Conservation (phyloP, 2,797 vertebrate genomes). For the Diplodus puntazzo region DNA sequence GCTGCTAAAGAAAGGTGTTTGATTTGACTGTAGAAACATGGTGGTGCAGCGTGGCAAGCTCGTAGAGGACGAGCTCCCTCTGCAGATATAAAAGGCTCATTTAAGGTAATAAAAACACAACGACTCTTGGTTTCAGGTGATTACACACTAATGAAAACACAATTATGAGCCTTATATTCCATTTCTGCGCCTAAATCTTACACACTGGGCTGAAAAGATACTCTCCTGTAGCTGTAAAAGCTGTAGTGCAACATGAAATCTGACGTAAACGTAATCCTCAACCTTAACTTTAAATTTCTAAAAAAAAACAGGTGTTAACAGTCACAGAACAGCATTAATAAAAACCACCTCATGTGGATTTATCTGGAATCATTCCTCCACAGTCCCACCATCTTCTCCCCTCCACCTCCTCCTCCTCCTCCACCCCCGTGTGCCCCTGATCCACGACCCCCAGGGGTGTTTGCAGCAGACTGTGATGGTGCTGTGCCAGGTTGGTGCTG, state of each 20-base stretch:
- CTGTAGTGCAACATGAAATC: background rate
- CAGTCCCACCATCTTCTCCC: conserved; percentile 4
- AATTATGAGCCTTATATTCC: too few species aligned
- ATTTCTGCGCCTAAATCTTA: too few species aligned
- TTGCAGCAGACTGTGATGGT: conserved; percentile 70
- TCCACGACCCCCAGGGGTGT: conserved; percentile 71
- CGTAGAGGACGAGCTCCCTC: too few species aligned
- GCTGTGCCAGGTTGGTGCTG: conserved; percentile 83
- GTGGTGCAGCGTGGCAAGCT: too few species aligned
- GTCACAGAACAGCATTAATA: background rate
- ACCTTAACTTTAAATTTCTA: background rate
- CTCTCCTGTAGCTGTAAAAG: background rate
- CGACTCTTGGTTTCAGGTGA: too few species aligned
- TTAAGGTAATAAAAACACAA: too few species aligned
- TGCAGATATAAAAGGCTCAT: too few species aligned
- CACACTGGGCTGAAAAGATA: too few species aligned
- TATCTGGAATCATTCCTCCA: conserved; percentile 10
- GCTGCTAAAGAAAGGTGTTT: too few species aligned
- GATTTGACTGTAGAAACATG: too few species aligned
- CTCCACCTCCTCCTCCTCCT: too few species aligned
- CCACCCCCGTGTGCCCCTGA: conserved; percentile 26
- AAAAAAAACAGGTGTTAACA: background rate
- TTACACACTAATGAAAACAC: too few species aligned
- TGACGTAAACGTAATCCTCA: background rate
- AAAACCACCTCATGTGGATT: background rate